Evolutionary conservation across 2,797 vertebrate species (phyloP), one percentile per base, ranked within the genome.

Genomic region (Danio tinwini): DNA sequence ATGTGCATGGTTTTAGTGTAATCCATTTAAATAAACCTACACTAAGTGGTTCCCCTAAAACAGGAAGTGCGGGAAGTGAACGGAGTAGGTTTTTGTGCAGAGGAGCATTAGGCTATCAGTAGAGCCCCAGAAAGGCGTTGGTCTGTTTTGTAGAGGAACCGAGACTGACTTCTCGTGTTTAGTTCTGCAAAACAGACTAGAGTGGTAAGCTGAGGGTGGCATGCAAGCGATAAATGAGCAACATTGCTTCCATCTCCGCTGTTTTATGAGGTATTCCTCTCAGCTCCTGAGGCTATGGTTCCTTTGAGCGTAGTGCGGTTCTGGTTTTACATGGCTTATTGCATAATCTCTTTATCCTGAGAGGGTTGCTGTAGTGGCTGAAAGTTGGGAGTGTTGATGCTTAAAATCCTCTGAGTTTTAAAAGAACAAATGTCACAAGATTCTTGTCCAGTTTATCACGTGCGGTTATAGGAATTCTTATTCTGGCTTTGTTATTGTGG

Each of bases 261-360:
- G 61, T 71, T 78, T 78, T 78, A 71, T 70, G 17, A 78, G 47
- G 67, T 52, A 49, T 72, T 64, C 19, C 39, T 29, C 49, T 14
- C 14, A 53, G 77, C 53, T 52, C 11, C 14, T 63, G 19, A 37
- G 59, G 19, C 49, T 40, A 45, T 12, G 16, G 19, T 53, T 21
- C 14, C 50, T 7, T 19, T 37, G 47, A 71, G 44, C 44, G 0
- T 61, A 62, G 47, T 52, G 53, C 19, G 21, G 50, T 50, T 65
- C 39, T 80, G 78, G 69, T 58, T 47, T 80, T 58, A 73, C 69
- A 58, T 73, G 78, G 69, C n/a, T 80, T 80, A 73, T 80, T 80
- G 61, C 61, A 58, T 80, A 80, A 80, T 64, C 69, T 42, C 52
- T 73, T 73, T 65, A 73, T 59, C 49, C 58, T 45, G 77, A 63